Evolutionary conservation across 2,113 vertebrate genomes (phyloP), one percentile per base, ranked within the genome.

Genomic region (Larimichthys polyactis): DNA sequence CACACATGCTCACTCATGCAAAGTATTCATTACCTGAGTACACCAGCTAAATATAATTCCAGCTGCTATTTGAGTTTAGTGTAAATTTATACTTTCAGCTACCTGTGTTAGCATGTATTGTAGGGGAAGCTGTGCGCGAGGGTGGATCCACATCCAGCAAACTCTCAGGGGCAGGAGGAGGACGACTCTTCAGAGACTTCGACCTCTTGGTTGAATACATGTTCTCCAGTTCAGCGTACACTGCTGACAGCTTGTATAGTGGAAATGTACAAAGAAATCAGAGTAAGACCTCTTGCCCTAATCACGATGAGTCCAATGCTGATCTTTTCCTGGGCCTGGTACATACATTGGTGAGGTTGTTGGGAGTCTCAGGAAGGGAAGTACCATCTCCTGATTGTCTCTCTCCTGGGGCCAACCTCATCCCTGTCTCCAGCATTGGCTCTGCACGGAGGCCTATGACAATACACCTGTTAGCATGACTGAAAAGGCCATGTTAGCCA

Each of bases 381-480:
- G 98, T 99, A 75, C 98, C 98, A 0, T 99, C 98, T 0, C 98
- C 98, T 6, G 98, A 98, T 91, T 99, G 98, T 63, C 98, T 96
- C 92, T 99, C 98, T 52, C 97, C 98, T 3, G 98, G 96, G 68
- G 96, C 95, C 88, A 98, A 93, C 84, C 97, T 95, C 87, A 96
- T 95, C 0, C 96, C 95, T 67, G 96, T 89, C 82, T 99, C 97
- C 32, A 93, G 80, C 0, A 93, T 81, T 0, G 94, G 94, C 73
- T 99, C 97, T 1, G 94, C 86, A 36, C 94, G 95, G 44, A 93
- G 81, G 71, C 95, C 95, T 95, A 57, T 3, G 20, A 71, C 67
- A 78, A 87, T 60, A 80, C 14, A 84, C 52, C 49, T 46, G 64
- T 87, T 85, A 75, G 64, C 66, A 82, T 71, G 43, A 77, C 49